Base-by-base conservation (phyloP, 2,113 vertebrate genomes). In the Ammodytes dubius region DNA sequence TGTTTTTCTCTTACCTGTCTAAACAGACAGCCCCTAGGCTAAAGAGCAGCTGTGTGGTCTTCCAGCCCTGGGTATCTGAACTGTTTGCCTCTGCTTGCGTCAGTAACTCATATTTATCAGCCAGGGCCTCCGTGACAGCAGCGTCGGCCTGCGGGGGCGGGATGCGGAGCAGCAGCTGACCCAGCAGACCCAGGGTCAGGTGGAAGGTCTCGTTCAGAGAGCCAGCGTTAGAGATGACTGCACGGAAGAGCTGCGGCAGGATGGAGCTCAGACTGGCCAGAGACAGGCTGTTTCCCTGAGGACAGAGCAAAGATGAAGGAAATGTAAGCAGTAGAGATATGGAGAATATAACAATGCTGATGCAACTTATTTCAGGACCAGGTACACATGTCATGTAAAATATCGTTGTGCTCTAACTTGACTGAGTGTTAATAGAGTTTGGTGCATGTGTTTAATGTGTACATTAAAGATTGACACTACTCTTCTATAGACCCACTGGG, bases 131-230 rank as follows among this genome's bases (percentile, higher is more conserved):
- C 2, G 93, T 92, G 46, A 98, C 97, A 0, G 98, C 98, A 0
- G 94, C 80, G 46, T 99, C 98, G 0, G 98, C 96, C 85, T 97
- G 96, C 3, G 80, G 79, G 2, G 98, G 98, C 19, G 85, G 89
- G 74, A 99, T 96, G 63, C 97, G 93, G 54, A 97, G 86, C 79
- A 99, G 94, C 81, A 99, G 90, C 92, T 99, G 98, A 39, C 98
- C 98, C 19, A 99, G 95, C 11, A 99, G 97, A 1, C 98, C 98
- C 86, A 99, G 79, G 0, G 97, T 99, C 84, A 99, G 96, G 91
- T 99, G 98, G 46, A 96, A 99, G 35, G 98, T 97, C 91, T 99
- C 98, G 45, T 99, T 98, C 42, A 99, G 93, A 85, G 98, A 98
- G 77, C 98, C 98, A 0, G 96, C 98, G 0, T 99, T 99, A 71